A percentile compares a stretch with the other conserved stretches of the same genome.
Evolutionary conservation across 2,113 vertebrate species (phyloP).

Genomic region (Cynoglossus semilaevis): DNA sequence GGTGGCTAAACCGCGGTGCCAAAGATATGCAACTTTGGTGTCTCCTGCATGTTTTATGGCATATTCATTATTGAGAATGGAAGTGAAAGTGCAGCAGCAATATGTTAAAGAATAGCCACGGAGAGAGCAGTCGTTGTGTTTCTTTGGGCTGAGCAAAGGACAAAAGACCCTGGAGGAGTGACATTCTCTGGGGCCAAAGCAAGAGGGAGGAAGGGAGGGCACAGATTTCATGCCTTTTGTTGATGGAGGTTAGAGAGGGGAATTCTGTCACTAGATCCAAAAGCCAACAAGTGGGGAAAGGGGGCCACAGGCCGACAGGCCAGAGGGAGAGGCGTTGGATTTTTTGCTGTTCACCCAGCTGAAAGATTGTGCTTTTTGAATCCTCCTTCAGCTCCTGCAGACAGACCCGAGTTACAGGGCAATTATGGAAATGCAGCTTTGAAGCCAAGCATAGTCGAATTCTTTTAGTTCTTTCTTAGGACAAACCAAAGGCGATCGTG

Average conservation of each 20-base stretch:
- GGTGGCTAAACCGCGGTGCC: slow-evolving; percentile 19
- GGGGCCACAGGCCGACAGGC: slow-evolving; percentile 77
- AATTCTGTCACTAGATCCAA: slow-evolving; percentile 84
- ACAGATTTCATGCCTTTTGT: slow-evolving; percentile 90
- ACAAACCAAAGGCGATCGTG: slow-evolving; percentile 74
- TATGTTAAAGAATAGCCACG: slow-evolving; percentile 69
- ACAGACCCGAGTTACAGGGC: slow-evolving; percentile 91
- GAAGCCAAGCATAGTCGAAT: slow-evolving; percentile 80
- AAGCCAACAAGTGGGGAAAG: slow-evolving; percentile 88
- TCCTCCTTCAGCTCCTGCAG: slow-evolving; percentile 84
- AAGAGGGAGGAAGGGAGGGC: slow-evolving; percentile 73
- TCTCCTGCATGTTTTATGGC: slow-evolving; percentile 66
- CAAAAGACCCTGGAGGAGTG: slow-evolving; percentile 82
- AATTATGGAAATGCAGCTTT: slow-evolving; percentile 98
- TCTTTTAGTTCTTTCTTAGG: slow-evolving; percentile 80
- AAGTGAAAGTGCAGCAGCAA: slow-evolving; percentile 62
- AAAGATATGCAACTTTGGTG: slow-evolving; percentile 57
- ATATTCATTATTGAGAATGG: slow-evolving; percentile 63
- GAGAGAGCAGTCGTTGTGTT: slow-evolving; percentile 59
- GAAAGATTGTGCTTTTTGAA: slow-evolving; percentile 91
- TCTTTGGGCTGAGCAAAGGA: slow-evolving; percentile 66
- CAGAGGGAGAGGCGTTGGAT: slow-evolving; percentile 74
- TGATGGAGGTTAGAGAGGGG: slow-evolving; percentile 78
- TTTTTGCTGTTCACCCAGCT: slow-evolving; percentile 91
- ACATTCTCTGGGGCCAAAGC: slow-evolving; percentile 75